Percentiles rank a stretch among this genome's conserved stretches.
Conservation (phyloP, 2,113 vertebrate genomes). For the Benitochromis conjunctus region DNA sequence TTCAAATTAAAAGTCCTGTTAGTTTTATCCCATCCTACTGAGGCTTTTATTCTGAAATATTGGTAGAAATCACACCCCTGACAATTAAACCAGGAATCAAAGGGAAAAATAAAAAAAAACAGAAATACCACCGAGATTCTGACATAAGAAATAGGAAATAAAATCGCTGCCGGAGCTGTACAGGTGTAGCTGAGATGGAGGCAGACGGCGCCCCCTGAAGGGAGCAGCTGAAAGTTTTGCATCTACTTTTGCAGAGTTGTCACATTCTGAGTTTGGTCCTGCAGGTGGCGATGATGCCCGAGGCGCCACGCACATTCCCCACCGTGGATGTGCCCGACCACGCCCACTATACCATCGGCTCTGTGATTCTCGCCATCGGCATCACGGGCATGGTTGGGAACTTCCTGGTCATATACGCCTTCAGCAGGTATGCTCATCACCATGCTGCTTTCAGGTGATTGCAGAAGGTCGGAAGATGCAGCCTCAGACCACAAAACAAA, state of each 20-base stretch:
- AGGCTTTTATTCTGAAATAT: no score
- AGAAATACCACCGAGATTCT: no score
- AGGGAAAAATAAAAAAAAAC: no score
- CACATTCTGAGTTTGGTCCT: not conserved
- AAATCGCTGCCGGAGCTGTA: no score
- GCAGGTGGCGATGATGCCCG: constrained; percentile 57
- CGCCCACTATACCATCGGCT: constrained; percentile 86
- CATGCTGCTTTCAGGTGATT: not conserved
- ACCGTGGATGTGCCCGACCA: constrained; percentile 86
- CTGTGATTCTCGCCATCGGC: constrained; percentile 83
- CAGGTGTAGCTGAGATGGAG: no score
- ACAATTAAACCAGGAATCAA: no score
- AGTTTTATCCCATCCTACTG: no score
- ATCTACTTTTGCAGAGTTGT: accelerated
- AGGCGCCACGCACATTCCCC: constrained; percentile 69
- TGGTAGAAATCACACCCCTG: no score
- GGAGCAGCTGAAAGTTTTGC: not conserved
- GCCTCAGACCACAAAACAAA: not conserved
- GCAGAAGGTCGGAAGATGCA: not conserved
- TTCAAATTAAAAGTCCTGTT: no score
- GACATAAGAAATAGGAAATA: no score
- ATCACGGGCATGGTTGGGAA: constrained; percentile 88
- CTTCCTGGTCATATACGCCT: constrained; percentile 88
- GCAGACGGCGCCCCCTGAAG: not conserved
- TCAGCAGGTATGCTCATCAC: constrained; percentile 80